Evolutionary conservation across 2,797 vertebrate genomes (phyloP).

Genomic region (Psittacula derbiana): DNA sequence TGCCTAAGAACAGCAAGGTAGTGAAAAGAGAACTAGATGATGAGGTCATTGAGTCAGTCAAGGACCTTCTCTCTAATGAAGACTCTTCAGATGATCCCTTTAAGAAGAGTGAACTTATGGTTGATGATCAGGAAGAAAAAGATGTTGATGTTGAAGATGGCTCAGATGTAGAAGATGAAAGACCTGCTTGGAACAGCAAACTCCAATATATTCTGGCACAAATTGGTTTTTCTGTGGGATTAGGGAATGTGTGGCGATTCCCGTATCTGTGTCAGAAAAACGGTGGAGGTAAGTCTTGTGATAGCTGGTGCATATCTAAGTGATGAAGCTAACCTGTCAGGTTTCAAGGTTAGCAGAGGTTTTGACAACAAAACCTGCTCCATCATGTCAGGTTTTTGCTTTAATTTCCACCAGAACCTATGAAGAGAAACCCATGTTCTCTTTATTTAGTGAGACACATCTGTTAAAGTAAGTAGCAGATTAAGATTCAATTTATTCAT

Average conservation of each 20-base stretch:
- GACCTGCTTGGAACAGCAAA: conserved; percentile 97
- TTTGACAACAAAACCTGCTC: not conserved
- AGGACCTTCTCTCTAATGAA: conserved; percentile 96
- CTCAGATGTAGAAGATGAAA: conserved; percentile 84
- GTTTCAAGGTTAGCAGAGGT: not conserved
- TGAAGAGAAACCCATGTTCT: not conserved
- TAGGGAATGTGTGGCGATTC: conserved; percentile 98
- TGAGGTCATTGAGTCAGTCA: conserved; percentile 95
- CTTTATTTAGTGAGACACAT: not conserved
- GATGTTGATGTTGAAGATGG: conserved; percentile 78
- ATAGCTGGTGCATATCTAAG: not conserved
- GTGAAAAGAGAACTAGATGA: conserved; percentile 96
- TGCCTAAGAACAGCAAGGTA: conserved; percentile 98
- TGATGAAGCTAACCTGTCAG: not conserved
- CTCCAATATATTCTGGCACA: conserved; percentile 98
- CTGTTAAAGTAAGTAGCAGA: not conserved
- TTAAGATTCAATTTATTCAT: not conserved
- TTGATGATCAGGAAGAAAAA: conserved; percentile 82
- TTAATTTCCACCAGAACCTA: not conserved
- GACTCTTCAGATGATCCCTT: conserved; percentile 91
- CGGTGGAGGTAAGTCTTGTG: conserved; percentile 89
- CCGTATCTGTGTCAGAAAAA: conserved; percentile 99
- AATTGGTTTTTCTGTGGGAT: conserved; percentile 97
- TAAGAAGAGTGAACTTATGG: conserved; percentile 91
- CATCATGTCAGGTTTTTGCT: not conserved